These are phyloP conservation scores for Muscicapa striata DNA, from an alignment of 2,797 vertebrate genomes.

Conservation along the genomic window DNA sequence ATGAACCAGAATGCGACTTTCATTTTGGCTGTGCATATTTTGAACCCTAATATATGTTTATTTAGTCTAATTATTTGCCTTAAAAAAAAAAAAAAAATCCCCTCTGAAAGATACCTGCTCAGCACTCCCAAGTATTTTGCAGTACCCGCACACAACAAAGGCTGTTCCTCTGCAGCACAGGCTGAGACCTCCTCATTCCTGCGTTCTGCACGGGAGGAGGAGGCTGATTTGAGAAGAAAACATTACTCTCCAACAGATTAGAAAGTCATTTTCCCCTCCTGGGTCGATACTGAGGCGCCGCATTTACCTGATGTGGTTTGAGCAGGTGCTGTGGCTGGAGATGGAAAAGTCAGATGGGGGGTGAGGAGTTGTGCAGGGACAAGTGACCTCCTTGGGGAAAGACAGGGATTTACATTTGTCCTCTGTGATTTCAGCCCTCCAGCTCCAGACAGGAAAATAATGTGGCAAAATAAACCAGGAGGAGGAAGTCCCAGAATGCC, in stretches of 20 bases:
- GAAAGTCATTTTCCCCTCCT: neutral
- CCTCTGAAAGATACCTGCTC: slow-evolving; percentile 49
- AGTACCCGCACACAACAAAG: slow-evolving; percentile 29
- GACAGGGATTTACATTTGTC: neutral
- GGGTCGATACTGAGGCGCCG: neutral
- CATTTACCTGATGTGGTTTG: neutral
- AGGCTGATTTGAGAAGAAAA: slow-evolving; percentile 10
- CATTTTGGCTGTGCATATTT: slow-evolving; percentile 66
- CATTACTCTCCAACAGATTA: neutral
- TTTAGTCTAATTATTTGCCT: slow-evolving; percentile 73
- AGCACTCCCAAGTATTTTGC: slow-evolving; percentile 41
- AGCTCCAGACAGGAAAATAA: neutral
- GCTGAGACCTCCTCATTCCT: neutral
- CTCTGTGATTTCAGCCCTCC: neutral
- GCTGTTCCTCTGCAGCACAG: neutral
- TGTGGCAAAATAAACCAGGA: neutral
- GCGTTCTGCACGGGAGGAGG: neutral
- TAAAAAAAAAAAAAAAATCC: too few relatives aligned
- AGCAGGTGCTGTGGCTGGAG: neutral
- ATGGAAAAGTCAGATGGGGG: neutral
- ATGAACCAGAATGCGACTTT: slow-evolving; percentile 69
- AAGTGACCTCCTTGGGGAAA: neutral
- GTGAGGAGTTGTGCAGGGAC: neutral
- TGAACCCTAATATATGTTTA: slow-evolving; percentile 20
- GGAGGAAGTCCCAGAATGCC: neutral